Evolutionary conservation across 2,113 vertebrate genomes (phyloP), one percentile per base, ranked within the genome.

Genomic region (Seriola aureovittata): DNA sequence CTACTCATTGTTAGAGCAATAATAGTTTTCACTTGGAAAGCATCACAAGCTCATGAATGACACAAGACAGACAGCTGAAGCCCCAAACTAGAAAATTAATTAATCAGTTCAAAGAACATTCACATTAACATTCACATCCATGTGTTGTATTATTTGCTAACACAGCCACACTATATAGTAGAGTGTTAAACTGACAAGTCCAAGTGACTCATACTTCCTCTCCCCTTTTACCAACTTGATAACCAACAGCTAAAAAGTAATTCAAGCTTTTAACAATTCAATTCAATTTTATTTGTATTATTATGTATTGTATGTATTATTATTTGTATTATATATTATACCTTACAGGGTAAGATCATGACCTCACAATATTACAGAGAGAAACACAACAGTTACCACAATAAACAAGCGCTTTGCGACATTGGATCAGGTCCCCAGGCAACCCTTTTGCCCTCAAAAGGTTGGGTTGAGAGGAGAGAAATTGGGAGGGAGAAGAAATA

Each of bases 201-300:
- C 11, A 42, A 54, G 60, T 83, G 80, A 86, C 52, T 86, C 23
- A 84, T 44, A 46, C 44, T 81, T 83, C 73, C 60, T 58, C 25
- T 25, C 50, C 23, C 34, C 12, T 84, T 23, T 46, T 23, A 59
- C 25, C 29, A 70, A 36, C 23, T 68, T 21, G 0, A 42, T 32
- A 72, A 72, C 38, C 25, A 50, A 32, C 44, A 46, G 55, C 66
- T 79, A 10, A 55, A 42, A 8, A 60, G 23, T 67, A 29, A 32
- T 66, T 64, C 23, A 19, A 60, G 2, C 42, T 17, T 38, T 29
- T 29, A 29, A 29, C 29, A 29, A 29, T 29, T 29, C 29, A 29
- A 29, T 29, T 29, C 29, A 29, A 8, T 38, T 38, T 38, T 38
- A 5, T 38, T 8, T 38, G 38, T 38, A 38, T 5, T 38, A 38